Base-by-base conservation (phyloP, 2,113 vertebrate genomes). In the Glaucidium brasilianum region DNA sequence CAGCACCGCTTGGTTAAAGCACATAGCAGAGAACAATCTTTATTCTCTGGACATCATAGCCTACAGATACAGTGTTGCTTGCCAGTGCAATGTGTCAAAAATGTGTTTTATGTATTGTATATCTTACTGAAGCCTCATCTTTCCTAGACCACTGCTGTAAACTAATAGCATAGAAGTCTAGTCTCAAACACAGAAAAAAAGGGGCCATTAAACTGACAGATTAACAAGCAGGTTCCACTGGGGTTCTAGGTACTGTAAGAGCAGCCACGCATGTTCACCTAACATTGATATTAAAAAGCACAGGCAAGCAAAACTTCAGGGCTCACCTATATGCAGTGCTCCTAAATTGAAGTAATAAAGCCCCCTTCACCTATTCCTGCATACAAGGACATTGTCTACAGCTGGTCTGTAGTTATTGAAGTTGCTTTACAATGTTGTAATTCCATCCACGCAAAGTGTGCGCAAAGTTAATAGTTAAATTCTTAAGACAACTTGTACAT, bases 51-150 rank as follows among this genome's bases (percentile, higher is more conserved):
- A 67, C 52, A 72, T 39, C 59, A 15, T 12, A 62, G 45, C 47
- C 78, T 76, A 59, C 83, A 71, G 29, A 26, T 18, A 37, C 27
- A 39, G 74, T 25, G 14, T 23, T 80, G 82, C 91, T 23, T 80
- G 82, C 91, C 88, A 69, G 30, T 6, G 68, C 22, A 52, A 71
- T 2, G 21, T 55, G 26, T 95, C 93, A 16, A 90, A 90, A 94
- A 85, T 0, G 72, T 90, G 88, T 16, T 96, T 97, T 95, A 96
- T 94, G 84, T 62, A 58, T 92, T 62, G 5, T 6, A 39, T 37
- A 34, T 85, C 87, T 75, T 47, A 81, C 76, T 56, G 82, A 92
- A 67, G 77, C 77, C 92, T 91, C 94, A 55, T 75, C 63, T 69
- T 90, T 85, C 71, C 93, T 60, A n/a, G 59, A 39, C 59, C 23